A percentile compares a stretch with the other conserved stretches of the same genome.
Evolutionary conservation across 2,888 invertebrate genomes (phyloP).

Genomic region (Eupithecia subumbrata): DNA sequence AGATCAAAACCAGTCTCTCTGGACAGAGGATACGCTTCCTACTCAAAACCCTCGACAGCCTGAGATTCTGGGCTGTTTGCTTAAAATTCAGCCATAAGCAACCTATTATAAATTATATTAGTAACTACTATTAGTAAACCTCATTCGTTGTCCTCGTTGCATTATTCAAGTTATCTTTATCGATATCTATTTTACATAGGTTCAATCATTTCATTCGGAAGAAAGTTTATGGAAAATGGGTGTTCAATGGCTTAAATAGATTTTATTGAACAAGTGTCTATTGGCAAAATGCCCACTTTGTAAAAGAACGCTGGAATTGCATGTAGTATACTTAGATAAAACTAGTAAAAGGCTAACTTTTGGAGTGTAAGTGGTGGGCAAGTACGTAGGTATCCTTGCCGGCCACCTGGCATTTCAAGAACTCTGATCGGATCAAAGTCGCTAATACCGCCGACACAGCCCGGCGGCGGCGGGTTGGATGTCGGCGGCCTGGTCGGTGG

Average conservation of each 20-base stretch:
- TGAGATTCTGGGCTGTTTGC: not conserved
- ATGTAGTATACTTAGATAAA: not conserved
- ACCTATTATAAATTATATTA: too few relatives aligned
- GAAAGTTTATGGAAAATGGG: slow-evolving; percentile 1
- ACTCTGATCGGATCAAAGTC: not conserved
- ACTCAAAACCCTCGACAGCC: too few relatives aligned
- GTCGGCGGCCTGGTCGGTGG: too few relatives aligned
- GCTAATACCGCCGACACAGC: not conserved
- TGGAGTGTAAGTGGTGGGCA: not conserved
- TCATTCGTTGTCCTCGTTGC: not conserved
- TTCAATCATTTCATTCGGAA: not conserved
- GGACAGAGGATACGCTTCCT: not conserved
- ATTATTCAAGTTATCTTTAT: not conserved
- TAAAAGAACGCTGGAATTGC: not conserved
- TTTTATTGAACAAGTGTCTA: not conserved
- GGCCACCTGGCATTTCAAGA: not conserved
- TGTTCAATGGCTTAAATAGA: slow-evolving; percentile 9
- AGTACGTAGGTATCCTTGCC: not conserved
- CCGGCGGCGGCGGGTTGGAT: too few relatives aligned
- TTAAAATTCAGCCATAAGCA: not conserved
- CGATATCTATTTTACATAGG: not conserved
- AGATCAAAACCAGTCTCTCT: not conserved
- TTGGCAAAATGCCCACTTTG: slow-evolving; percentile 3
- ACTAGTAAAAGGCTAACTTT: not conserved
- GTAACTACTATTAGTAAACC: too few relatives aligned